Base-by-base conservation (phyloP, 1,140 invertebrate genomes). In the Steinernema feltiae region DNA sequence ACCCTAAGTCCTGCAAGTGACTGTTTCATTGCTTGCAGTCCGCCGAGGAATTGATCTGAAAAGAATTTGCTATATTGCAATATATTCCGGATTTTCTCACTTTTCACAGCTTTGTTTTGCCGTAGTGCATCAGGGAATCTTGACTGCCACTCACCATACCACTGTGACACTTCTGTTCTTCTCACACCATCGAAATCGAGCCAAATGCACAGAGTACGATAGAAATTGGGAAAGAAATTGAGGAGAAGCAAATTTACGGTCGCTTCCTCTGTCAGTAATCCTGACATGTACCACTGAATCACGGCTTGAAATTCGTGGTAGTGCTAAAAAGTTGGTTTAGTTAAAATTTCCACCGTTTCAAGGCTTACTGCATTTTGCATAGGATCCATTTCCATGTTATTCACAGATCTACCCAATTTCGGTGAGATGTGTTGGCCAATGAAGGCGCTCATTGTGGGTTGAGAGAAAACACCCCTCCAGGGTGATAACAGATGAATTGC, bases 401-500 rank as follows among this genome's bases (percentile, higher is more conserved):
- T 69, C 32, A 78, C 41, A 77, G 29, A 17, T 18, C 77, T 0
- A 72, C n/a, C 74, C 17, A 83, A 32, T 76, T 85, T 85, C 12
- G 83, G 84, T n/a, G 86, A 48, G 70, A 85, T 85, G 41, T 84
- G 80, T 69, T 85, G 81, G 1, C 30, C 75, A 21, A 85, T 3
- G 72, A 85, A 85, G 15, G 74, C 46, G 21, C 76, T 74, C 71
- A 85, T 82, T 21, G 82, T 81, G n/a, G 46, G 63, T 3, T 53
- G 12, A 12, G 91, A 89, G 80, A 96, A 94, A 0, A 95, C 94
- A 70, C 89, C 86, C n/a, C 90, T 88, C 97, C 97, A 99, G 0
- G 95, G 95, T 77, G 91, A 89, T 0, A 99, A 88, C 88, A 98
- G 92, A 89, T 80, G 92, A 90, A 0, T 95, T 96, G 0, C 95